phyloP scores from a whole-genome alignment of 2,888 invertebrate species.

The Nemurella pictetii region DNA sequence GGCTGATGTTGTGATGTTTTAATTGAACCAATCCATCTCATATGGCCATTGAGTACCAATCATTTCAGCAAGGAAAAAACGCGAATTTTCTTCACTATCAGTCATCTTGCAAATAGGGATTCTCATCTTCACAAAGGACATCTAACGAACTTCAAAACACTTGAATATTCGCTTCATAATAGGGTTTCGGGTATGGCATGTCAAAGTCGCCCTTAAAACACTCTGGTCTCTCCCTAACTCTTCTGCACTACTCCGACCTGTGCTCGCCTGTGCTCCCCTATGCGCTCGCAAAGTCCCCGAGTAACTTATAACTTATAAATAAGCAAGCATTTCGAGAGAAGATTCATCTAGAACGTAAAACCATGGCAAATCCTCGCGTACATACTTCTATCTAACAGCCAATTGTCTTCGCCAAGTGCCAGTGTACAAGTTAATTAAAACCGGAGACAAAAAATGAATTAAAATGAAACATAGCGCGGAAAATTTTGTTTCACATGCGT shows the following conservation, averaged over 20 bases:
- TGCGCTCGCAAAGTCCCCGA: neutral
- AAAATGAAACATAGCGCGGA: neutral
- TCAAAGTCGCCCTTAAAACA: neutral
- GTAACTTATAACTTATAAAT: neutral
- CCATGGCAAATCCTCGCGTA: neutral
- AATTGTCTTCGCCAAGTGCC: slow-evolving; percentile 1
- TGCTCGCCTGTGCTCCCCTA: neutral
- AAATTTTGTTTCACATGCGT: neutral
- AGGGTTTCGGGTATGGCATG: neutral
- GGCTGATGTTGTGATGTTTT: neutral
- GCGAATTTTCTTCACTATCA: neutral
- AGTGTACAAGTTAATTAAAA: neutral
- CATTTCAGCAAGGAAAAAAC: neutral
- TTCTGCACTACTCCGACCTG: neutral
- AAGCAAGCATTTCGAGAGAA: neutral
- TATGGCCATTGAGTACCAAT: neutral
- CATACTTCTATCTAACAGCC: neutral
- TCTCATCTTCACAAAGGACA: neutral
- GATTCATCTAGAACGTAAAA: neutral
- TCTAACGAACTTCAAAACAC: neutral
- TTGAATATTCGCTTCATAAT: slow-evolving; percentile 6
- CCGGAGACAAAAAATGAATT: neutral
- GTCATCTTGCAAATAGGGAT: neutral
- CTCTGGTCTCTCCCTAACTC: neutral
- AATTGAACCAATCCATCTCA: neutral